These are phyloP conservation scores for Agelaius tricolor DNA, from an alignment of 2,113 vertebrate species.

Conservation along the genomic window DNA sequence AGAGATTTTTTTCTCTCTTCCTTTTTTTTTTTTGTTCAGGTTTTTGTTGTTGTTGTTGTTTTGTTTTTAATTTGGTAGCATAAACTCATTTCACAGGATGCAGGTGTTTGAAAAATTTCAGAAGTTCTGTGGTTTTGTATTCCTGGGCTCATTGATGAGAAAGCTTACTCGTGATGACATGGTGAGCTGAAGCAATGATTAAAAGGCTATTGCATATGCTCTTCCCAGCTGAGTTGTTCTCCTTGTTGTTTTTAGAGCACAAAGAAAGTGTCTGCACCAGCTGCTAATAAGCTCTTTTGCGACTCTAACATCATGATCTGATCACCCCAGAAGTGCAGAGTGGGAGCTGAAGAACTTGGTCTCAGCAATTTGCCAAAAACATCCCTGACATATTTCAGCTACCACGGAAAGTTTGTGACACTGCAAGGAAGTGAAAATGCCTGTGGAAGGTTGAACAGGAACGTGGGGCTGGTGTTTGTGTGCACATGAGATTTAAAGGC, in stretches of 20 bases:
- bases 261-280: conserved; percentile 42
- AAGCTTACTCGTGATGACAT: conserved; percentile 26
- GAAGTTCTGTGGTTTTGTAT: conserved; percentile 9
- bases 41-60: not conserved
- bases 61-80: not conserved
- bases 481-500: conserved; percentile 18
- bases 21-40: not conserved
- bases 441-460: not conserved
- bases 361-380: conserved; percentile 34
- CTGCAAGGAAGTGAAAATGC: conserved; percentile 23
- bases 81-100: conserved; percentile 34
- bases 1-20: not conserved
- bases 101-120: conserved; percentile 51
- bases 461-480: not conserved
- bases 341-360: conserved; percentile 39
- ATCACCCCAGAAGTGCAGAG: conserved; percentile 49
- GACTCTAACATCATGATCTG: conserved; percentile 47
- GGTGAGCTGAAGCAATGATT: conserved; percentile 53
- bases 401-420: not conserved
- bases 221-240: conserved; percentile 58
- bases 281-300: conserved; percentile 58
- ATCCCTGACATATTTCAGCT: conserved; percentile 27
- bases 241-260: conserved; percentile 49
- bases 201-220: conserved; percentile 45
- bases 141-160: conserved; percentile 46